These are phyloP conservation scores for Chinchilla lanigera DNA, from an alignment of 2,113 vertebrate species.

Conservation along the genomic window DNA sequence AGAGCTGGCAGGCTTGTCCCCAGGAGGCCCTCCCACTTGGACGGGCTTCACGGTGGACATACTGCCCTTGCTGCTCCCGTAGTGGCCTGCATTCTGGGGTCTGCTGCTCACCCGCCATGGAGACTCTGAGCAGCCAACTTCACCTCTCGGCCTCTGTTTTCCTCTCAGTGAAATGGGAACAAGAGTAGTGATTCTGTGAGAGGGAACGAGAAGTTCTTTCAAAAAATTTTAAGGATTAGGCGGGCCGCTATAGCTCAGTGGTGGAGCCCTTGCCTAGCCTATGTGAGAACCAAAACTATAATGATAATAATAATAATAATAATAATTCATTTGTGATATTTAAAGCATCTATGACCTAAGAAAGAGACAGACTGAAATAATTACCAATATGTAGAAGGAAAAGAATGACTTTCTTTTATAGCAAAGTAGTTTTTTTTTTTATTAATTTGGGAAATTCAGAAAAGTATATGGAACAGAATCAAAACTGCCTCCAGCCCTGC, in stretches of 20 bases:
- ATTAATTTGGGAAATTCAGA: not conserved
- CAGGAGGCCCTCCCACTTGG: not conserved
- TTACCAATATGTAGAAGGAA: not conserved
- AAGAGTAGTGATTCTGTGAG: not conserved
- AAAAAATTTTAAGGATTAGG: not conserved
- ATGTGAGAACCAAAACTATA: not conserved
- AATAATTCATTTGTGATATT: not conserved
- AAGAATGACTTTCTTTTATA: not conserved
- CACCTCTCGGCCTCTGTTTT: not conserved
- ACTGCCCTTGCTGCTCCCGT: not conserved
- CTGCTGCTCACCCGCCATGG: rapidly evolving
- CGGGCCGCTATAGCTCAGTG: not conserved
- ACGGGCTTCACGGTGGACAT: rapidly evolving
- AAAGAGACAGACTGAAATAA: not conserved
- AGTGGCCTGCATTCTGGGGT: not conserved
- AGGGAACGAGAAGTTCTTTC: not conserved
- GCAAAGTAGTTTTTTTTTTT: not conserved
- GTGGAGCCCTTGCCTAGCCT: not conserved
- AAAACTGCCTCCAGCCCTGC: not conserved
- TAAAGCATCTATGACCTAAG: not conserved
- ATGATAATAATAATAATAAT: not conserved
- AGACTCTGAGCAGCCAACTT: not conserved
- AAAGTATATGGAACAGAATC: not conserved
- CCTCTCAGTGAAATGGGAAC: not conserved
- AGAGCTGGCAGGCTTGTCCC: rapidly evolving